phyloP scores from a whole-genome alignment of 2,888 invertebrate species.

The Stenodema calcarata region DNA sequence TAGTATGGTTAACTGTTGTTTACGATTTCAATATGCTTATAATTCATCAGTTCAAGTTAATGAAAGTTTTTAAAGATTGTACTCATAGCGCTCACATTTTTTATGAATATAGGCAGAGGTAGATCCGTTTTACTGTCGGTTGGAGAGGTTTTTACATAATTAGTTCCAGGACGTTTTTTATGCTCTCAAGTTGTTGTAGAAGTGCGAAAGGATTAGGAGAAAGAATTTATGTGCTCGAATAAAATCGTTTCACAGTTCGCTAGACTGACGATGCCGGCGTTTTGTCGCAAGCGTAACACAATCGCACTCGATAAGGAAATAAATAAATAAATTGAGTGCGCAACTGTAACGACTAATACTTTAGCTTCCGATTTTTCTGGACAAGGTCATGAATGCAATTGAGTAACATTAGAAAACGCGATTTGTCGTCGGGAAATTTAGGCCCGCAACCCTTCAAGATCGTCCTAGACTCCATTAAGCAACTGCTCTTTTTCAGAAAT shows the following conservation, averaged over 20 bases:
- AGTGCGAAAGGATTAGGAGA: conserved; percentile 28
- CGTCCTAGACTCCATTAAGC: too few species aligned
- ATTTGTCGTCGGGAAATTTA: too few species aligned
- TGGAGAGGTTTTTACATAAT: neutral
- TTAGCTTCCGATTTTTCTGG: neutral
- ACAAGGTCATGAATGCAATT: too few species aligned
- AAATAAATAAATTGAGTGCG: neutral
- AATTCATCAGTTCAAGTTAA: neutral
- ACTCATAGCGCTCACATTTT: neutral
- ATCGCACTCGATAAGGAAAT: neutral
- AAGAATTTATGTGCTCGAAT: neutral
- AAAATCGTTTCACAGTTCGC: neutral
- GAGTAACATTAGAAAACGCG: too few species aligned
- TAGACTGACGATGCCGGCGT: conserved; percentile 13
- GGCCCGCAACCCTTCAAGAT: too few species aligned
- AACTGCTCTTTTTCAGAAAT: too few species aligned
- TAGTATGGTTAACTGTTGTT: neutral
- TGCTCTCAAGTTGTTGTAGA: neutral
- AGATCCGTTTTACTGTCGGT: neutral
- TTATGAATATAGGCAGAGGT: conserved; percentile 8
- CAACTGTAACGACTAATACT: neutral
- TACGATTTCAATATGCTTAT: neutral
- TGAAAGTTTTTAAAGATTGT: neutral
- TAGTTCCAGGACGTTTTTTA: neutral
- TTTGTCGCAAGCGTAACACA: neutral